Base-by-base conservation (phyloP, 2,113 vertebrate species). In the Kobus ellipsiprymnus region DNA sequence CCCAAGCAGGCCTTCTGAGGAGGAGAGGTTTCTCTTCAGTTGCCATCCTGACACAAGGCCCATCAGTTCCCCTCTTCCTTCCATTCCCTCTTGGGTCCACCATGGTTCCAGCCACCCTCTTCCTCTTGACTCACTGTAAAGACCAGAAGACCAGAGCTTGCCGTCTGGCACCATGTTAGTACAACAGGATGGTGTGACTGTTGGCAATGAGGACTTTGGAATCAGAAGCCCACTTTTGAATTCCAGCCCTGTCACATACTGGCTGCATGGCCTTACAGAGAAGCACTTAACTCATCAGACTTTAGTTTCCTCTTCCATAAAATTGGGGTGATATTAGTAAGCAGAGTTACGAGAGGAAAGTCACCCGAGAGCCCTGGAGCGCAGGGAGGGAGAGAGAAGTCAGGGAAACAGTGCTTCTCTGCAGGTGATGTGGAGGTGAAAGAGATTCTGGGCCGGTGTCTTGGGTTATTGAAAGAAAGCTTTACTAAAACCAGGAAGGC, bases 401-500 rank as follows among this genome's bases (percentile, higher is more conserved):
- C 25, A 29, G 21, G 7, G 48, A 14, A 23, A 7, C 48, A 40
- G 10, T 36, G 25, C 16, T 13, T 93, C 59, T 81, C 54, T 81
- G 54, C 30, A 40, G 36, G 60, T 36, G 90, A 23, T 27, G 17
- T 14, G 17, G 81, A 55, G 40, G 48, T 64, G 16, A 62, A 74
- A 44, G 77, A n/a, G 77, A 12, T 50, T 77, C 59, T 92, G 60
- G 44, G 40, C 62, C n/a, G 2, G 16, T 60, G 7, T 59, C 86
- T 85, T 48, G 82, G n/a, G 80, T 90, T 60, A 40, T 59, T 54
- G 44, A 19, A 77, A 54, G 62, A 85, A 94, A 64, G 67, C 62
- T 67, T 57, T 36, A 3, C 81, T 46, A 7, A 54, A 33, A 40
- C 46, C 23, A 44, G 8, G 33, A 59, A 77, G 46, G 33, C 30